Evolutionary conservation across 2,888 invertebrate genomes (phyloP).

Genomic region (Eupeodes luniger): DNA sequence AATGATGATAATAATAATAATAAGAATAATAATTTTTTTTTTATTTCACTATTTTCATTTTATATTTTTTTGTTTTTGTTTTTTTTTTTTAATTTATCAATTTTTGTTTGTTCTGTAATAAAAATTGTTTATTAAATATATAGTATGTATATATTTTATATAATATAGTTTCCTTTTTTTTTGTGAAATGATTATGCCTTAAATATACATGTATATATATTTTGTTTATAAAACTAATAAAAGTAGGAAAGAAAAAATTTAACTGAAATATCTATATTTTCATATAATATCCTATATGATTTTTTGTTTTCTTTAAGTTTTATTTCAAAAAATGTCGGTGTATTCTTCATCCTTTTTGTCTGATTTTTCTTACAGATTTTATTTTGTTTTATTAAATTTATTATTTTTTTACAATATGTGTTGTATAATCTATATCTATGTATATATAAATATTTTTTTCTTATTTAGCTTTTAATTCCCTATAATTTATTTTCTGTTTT

Average conservation of each 20-base stretch:
- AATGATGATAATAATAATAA: conserved; percentile 61
- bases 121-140: conserved; percentile 77
- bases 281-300: conserved; percentile 70
- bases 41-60: conserved; percentile 62
- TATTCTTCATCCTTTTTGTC: conserved; percentile 82
- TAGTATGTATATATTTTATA: conserved; percentile 79
- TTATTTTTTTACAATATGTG: conserved; percentile 77
- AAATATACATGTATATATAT: conserved; percentile 77
- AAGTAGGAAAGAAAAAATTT: conserved; percentile 62
- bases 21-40: conserved; percentile 29
- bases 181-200: conserved; percentile 79
- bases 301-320: conserved; percentile 42
- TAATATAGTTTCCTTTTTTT: conserved; percentile 78
- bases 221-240: conserved; percentile 79
- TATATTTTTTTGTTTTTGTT: neutral
- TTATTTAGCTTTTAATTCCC: conserved; percentile 80
- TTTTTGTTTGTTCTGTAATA: conserved; percentile 78
- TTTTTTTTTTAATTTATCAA: conserved; percentile 43
- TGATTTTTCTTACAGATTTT: conserved; percentile 75
- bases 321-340: conserved; percentile 79
- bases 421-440: conserved; percentile 78
- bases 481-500: conserved; percentile 76
- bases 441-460: conserved; percentile 79
- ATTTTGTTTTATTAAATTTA: conserved; percentile 35
- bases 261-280: conserved; percentile 64